These are phyloP conservation scores for Phortica variegata DNA, from an alignment of 1,140 invertebrate species.

Conservation along the genomic window DNA sequence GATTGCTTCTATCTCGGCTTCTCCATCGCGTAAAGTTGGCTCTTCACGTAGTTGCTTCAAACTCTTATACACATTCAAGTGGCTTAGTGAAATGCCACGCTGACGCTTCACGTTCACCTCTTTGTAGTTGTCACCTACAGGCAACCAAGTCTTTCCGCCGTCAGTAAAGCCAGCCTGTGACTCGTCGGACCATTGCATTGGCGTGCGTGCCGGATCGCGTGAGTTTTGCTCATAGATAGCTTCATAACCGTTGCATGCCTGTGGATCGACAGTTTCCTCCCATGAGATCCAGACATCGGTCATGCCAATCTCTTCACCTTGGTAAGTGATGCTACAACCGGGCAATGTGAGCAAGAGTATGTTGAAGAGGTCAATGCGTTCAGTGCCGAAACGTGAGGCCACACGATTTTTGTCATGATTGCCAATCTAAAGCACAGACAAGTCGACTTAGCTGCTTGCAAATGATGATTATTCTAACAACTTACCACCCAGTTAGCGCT, in stretches of 20 bases:
- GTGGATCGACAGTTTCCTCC: conserved; percentile 60
- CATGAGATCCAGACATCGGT: conserved; percentile 63
- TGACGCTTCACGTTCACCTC: conserved; percentile 59
- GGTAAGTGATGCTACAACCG: conserved; percentile 71
- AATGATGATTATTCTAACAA: conserved; percentile 20
- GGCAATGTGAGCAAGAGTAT: conserved; percentile 70
- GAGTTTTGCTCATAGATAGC: conserved; percentile 57
- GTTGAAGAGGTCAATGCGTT: conserved; percentile 67
- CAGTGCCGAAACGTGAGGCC: conserved; percentile 62
- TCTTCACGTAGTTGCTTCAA: conserved; percentile 38
- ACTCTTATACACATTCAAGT: conserved; percentile 43
- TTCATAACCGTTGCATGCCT: conserved; percentile 61
- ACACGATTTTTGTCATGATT: conserved; percentile 69
- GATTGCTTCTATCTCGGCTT: conserved; percentile 34
- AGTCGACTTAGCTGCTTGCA: background rate
- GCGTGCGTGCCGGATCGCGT: conserved; percentile 71
- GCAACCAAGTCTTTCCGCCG: conserved; percentile 64
- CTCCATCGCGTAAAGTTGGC: conserved; percentile 39
- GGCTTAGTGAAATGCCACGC: conserved; percentile 30
- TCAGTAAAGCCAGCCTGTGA: conserved; percentile 50
- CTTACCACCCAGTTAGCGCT: conserved; percentile 68
- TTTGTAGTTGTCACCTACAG: conserved; percentile 63
- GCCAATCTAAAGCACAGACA: conserved; percentile 60
- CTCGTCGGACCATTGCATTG: conserved; percentile 74
- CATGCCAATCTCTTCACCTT: conserved; percentile 68